A percentile compares a stretch with the other conserved stretches of the same genome.
Evolutionary conservation across 2,113 vertebrate species (phyloP).

Genomic region (Halichoeres trimaculatus): DNA sequence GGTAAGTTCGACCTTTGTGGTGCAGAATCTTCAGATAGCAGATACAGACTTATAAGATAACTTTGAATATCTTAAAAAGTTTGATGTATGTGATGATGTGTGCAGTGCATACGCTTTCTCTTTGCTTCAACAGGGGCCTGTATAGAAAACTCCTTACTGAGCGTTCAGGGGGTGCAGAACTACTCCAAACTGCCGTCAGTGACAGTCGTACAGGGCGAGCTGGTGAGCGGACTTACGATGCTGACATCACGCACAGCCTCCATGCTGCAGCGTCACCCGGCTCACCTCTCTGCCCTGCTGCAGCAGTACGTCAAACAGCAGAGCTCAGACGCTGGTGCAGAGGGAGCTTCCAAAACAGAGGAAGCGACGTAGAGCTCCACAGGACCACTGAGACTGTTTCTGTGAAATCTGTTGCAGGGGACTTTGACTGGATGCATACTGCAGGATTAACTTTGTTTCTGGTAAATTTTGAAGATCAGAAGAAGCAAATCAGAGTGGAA

Average conservation of each 20-base stretch:
- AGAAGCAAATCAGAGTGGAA: not conserved
- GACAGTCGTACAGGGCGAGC: slow-evolving; percentile 80
- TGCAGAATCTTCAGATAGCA: too few relatives aligned
- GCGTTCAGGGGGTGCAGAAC: slow-evolving; percentile 84
- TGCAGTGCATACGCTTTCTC: not conserved
- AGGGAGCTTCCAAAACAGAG: slow-evolving; percentile 25
- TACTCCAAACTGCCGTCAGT: slow-evolving; percentile 88
- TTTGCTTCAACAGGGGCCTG: slow-evolving; percentile 84
- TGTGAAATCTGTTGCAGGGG: not conserved
- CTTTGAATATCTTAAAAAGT: too few relatives aligned
- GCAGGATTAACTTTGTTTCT: not conserved
- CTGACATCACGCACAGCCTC: slow-evolving; percentile 81
- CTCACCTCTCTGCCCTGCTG: slow-evolving; percentile 83
- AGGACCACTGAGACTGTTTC: slow-evolving; percentile 4
- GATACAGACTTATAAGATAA: too few relatives aligned
- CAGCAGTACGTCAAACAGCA: slow-evolving; percentile 86
- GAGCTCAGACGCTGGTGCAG: not conserved
- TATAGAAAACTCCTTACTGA: slow-evolving; percentile 89
- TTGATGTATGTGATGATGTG: too few relatives aligned
- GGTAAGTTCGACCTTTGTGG: too few relatives aligned
- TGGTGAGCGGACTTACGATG: slow-evolving; percentile 83
- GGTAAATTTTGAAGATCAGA: not conserved
- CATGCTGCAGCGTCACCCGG: slow-evolving; percentile 85
- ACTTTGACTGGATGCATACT: not conserved
- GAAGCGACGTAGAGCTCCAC: slow-evolving; percentile 54